Evolutionary conservation across 1,140 invertebrate genomes (phyloP), one percentile per base, ranked within the genome.

Genomic region (Armadillidium nasatum): DNA sequence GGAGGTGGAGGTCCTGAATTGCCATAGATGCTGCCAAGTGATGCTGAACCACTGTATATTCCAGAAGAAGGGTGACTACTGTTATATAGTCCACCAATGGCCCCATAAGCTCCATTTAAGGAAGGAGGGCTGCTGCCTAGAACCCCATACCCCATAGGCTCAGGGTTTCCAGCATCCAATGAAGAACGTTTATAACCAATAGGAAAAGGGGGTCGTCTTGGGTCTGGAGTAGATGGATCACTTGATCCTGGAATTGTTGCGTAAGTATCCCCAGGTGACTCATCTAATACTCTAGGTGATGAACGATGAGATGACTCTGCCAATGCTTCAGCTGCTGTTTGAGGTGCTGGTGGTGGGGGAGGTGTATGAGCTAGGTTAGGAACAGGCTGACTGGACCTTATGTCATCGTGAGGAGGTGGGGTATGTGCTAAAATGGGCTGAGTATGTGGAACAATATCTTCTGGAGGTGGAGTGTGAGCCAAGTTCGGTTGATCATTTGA

Each of bases 1-100:
- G 78, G 75, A 13, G 78, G 78, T 9, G 72, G 74, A 70, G 19
- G 19, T 11, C 19, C 68, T 73, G 75, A 66, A 72, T 72, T 76
- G 50, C 78, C 78, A 74, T 79, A 79, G 66, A 79, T 76, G 46
- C 78, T 79, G 11, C 78, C 78, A 44, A 79, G 70, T n/a, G 78
- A 79, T n/a, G 78, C 78, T 11, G 78, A 79, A 21, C 78, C 78
- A 74, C 78, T 79, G 33, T 79, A 79, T 19, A 79, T 79, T 3
- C 78, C 78, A 21, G 78, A 79, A 19, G 78, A 79, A 21, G 78
- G 78, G 68, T 79, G 78, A 74, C 78, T 79, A 21, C 78, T 69
- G 66, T 75, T 79, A 23, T 79, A 79, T 7, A 79, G 45, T n/a
- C 78, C 72, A 6, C 78, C 75, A n/a, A 74, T 71, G 44, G 72